Conservation (phyloP, 2,113 vertebrate genomes). For the Trogon melanurus region DNA sequence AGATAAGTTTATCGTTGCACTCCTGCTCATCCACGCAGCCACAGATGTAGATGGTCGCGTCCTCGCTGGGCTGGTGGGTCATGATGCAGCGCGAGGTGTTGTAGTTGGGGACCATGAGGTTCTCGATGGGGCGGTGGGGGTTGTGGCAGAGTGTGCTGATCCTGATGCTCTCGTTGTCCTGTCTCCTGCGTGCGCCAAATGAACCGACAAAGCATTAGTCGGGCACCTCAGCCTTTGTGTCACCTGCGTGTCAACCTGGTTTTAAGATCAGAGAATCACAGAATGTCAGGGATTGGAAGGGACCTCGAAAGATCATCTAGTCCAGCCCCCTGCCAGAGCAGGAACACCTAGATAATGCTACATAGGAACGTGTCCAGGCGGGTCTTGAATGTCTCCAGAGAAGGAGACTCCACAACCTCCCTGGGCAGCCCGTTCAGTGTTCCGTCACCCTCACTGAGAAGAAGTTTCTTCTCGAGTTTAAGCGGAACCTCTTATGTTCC, state of each 20-base stretch:
- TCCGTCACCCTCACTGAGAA: too few relatives aligned
- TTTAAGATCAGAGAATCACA: too few relatives aligned
- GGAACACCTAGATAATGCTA: too few relatives aligned
- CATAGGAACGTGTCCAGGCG: too few relatives aligned
- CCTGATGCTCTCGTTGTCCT: constrained; percentile 84
- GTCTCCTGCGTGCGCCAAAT: constrained; percentile 69
- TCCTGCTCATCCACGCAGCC: constrained; percentile 85
- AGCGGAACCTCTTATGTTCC: too few relatives aligned
- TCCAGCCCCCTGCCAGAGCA: too few relatives aligned
- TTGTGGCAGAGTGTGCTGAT: constrained; percentile 86
- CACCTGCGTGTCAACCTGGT: accelerated
- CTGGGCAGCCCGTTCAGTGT: too few relatives aligned
- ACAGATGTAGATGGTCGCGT: constrained; percentile 78
- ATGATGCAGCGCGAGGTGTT: constrained; percentile 84
- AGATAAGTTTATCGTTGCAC: constrained; percentile 88
- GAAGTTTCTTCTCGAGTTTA: too few relatives aligned
- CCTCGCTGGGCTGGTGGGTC: constrained; percentile 74
- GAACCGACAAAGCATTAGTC: accelerated
- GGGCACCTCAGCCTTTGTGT: background rate
- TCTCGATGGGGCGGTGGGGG: constrained; percentile 80
- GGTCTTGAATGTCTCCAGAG: too few relatives aligned
- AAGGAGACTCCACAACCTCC: too few relatives aligned
- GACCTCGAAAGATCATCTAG: too few relatives aligned
- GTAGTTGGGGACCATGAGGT: constrained; percentile 82
- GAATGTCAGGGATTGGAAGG: too few relatives aligned